Conservation (phyloP, 64 coral and sea anemone genomes). For the Montipora sp. region DNA sequence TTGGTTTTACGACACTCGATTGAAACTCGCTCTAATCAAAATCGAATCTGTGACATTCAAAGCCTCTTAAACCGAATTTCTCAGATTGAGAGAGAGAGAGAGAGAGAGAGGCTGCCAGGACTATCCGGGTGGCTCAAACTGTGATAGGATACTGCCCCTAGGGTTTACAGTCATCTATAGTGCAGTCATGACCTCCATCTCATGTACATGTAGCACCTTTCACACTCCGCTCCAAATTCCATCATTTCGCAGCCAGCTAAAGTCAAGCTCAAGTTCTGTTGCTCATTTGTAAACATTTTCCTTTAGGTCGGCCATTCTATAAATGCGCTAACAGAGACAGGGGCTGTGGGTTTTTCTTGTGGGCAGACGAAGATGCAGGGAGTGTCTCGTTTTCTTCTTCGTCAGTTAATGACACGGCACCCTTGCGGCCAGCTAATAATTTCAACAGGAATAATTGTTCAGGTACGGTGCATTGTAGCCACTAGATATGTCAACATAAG, state of each 20-base stretch:
- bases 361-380: slow-evolving; percentile 70
- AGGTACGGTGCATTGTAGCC: background rate
- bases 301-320: slow-evolving; percentile 28
- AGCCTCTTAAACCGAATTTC: no score
- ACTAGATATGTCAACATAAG: no score
- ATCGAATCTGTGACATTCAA: no score
- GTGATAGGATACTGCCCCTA: background rate
- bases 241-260: no score
- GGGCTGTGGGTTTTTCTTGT: slow-evolving; percentile 87
- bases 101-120: no score
- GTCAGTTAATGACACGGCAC: background rate
- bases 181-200: background rate
- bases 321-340: slow-evolving; percentile 71
- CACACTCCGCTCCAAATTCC: no score
- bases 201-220: no score
- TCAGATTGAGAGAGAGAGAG: no score
- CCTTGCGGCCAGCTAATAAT: background rate
- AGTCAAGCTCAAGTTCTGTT: background rate
- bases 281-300: background rate
- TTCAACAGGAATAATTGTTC: background rate
- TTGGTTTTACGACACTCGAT: no score
- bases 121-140: background rate
- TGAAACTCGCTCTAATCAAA: no score
- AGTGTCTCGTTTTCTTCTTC: background rate
- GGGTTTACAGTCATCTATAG: background rate